Evolutionary conservation across 1,140 invertebrate genomes (phyloP), one percentile per base, ranked within the genome.

Genomic region (Episyrphus balteatus): DNA sequence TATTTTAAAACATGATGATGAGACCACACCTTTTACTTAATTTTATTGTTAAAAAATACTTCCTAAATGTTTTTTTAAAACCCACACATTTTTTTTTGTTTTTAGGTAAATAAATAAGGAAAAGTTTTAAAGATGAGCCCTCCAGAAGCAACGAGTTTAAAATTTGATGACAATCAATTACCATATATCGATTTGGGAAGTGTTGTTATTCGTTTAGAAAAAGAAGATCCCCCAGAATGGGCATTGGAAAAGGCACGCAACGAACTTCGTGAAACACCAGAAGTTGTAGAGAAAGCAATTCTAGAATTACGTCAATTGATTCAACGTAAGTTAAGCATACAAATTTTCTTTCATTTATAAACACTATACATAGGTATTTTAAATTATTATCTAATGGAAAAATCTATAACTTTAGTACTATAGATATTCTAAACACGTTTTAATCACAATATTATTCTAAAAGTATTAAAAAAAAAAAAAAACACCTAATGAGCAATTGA

Each of bases 201-300:
- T 8, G 65, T 73, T 18, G 62, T 56, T 48, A 74, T 78, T 31
- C 65, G 69, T 44, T 58, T 78, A 51, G 75, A 78, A 51, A 71
- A 60, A 44, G 68, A 69, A 30, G 56, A 69, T 17, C 58, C 73
- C 7, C 66, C 62, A 1, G 72, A 74, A 43, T 65, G 71, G 53
- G 61, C 62, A 11, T 57, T 69, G 13, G 71, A 75, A 45, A 69
- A 80, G 36, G 83, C 83, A 2, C 66, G 70, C 43, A 73, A 73
- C 32, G 83, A 86, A 62, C 63, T 86, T 1, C 62, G 82, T 38
- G 83, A 86, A 56, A 75, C 75, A 0, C 77, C 81, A 0, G 81
- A 82, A 54, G 74, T 74, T 48, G 72, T 79, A 1, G 72, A 77
- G 53, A 64, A 75, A 14, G 79, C 73, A 13, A 62, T 84, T n/a